Base-by-base conservation (phyloP, 2,888 invertebrate species). In the Drosophila monieri region DNA sequence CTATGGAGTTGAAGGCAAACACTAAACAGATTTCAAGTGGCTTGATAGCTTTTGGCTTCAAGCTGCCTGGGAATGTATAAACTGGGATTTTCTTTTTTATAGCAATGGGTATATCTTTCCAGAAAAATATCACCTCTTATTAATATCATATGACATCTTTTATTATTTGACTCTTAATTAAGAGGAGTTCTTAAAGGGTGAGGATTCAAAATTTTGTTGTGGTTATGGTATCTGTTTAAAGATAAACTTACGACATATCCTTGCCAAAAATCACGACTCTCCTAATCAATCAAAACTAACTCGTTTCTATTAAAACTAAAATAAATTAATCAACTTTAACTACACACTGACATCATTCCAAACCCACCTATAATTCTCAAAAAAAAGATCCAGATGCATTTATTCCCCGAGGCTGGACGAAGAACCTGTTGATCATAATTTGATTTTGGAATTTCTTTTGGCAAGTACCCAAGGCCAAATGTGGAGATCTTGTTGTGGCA, bases 1-100 rank as follows among this genome's bases (percentile, higher is more conserved):
- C 80, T 70, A 74, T 86, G 67, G 66, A 87, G 87, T 58, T 65
- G 53, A 80, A 79, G 70, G 76, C 76, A 87, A 80, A 88, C 85
- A 88, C 73, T 49, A 46, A 67, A 67, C 67, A 53, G 21, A 66
- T 44, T 62, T 62, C 54, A 23, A 62, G 62, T 66, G 62, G 67
- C 61, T 39, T 52, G 41, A 32, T 35, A 66, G 51, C 62, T 67
- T 51, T 27, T 51, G 67, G 32, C 67, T 35, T 27, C 27, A n/a
- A 6, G 35, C 35, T 35, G 27, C 27, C 43, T 32, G 35, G 53
- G 53, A 52, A 52, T 51, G 66, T 66, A 66, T 53, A 39, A 37
- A 23, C 25, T 65, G 18, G 32, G 12, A 62, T 25, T 25, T 41
- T 18, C 35, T 35, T 35, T 35, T n/a, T 35, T 35, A n/a, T 35